Evolutionary conservation across 1,140 invertebrate genomes (phyloP).

Genomic region (Drosophila asahinai): DNA sequence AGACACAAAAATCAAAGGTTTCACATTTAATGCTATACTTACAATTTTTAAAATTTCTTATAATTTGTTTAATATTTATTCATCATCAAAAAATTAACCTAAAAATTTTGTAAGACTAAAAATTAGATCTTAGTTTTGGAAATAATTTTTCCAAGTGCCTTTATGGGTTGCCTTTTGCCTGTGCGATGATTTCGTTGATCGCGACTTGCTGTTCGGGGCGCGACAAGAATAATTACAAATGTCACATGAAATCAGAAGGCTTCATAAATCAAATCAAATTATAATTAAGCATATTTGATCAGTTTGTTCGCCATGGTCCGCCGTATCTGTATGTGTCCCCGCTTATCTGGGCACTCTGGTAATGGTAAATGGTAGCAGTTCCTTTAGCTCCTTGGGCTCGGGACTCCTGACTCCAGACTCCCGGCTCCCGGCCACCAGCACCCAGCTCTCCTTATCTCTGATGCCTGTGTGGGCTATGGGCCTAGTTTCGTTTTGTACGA

Average conservation of each 20-base stretch:
- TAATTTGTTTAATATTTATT: background rate
- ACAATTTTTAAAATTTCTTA: background rate
- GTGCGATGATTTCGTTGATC: slow-evolving; percentile 67
- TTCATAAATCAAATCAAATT: slow-evolving; percentile 85
- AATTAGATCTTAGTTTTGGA: background rate
- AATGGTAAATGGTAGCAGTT: slow-evolving; percentile 61
- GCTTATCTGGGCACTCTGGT: slow-evolving; percentile 60
- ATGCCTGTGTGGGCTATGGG: slow-evolving; percentile 42
- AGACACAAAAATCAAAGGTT: background rate
- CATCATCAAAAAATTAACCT: too few relatives aligned
- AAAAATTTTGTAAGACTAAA: background rate
- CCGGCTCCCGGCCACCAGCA: background rate
- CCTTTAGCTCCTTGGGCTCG: slow-evolving; percentile 18
- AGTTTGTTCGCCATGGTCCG: slow-evolving; percentile 62
- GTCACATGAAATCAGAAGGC: slow-evolving; percentile 80
- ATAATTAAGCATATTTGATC: slow-evolving; percentile 84
- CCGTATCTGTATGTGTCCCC: slow-evolving; percentile 29
- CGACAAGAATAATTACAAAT: slow-evolving; percentile 85
- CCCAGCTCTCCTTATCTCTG: slow-evolving; percentile 53
- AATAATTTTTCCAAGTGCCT: slow-evolving; percentile 20
- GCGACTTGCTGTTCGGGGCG: slow-evolving; percentile 70
- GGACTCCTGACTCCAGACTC: slow-evolving; percentile 1
- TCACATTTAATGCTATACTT: background rate
- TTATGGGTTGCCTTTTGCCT: slow-evolving; percentile 30
- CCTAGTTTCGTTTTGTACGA: slow-evolving; percentile 57